Evolutionary conservation across 2,888 invertebrate genomes (phyloP).

Genomic region (Galerucella pusilla): DNA sequence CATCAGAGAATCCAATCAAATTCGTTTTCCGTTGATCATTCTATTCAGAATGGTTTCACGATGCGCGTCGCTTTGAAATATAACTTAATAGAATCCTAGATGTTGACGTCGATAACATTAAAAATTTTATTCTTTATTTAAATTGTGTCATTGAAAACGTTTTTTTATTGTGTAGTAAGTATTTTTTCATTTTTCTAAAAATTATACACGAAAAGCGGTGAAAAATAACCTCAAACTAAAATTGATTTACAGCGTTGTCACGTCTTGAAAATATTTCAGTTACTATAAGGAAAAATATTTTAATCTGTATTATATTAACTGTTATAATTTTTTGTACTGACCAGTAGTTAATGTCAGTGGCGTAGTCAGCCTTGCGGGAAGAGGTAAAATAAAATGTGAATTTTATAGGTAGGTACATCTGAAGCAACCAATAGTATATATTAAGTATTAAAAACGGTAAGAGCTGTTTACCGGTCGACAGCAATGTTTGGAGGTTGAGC

Average conservation of each 20-base stretch:
- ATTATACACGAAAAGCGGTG: background rate
- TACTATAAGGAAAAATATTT: background rate
- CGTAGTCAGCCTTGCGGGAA: no score
- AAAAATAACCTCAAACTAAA: conserved; percentile 12
- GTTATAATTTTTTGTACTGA: background rate
- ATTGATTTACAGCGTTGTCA: conserved; percentile 6
- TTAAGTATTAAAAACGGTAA: no score
- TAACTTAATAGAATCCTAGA: background rate
- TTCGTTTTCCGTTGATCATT: background rate
- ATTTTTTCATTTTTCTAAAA: background rate
- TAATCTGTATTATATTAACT: background rate
- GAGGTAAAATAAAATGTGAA: no score
- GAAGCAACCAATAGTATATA: no score
- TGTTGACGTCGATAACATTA: background rate
- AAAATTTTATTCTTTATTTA: background rate
- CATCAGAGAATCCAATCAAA: no score
- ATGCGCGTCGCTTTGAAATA: background rate
- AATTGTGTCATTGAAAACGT: background rate
- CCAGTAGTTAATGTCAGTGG: no score
- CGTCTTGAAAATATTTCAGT: background rate
- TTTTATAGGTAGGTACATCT: no score
- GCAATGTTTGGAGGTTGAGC: no score
- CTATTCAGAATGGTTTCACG: background rate
- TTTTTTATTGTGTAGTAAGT: background rate
- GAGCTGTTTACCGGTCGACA: no score